Conservation (phyloP, 92 coral and sea anemone species). For the Desmophyllum pertusum region DNA sequence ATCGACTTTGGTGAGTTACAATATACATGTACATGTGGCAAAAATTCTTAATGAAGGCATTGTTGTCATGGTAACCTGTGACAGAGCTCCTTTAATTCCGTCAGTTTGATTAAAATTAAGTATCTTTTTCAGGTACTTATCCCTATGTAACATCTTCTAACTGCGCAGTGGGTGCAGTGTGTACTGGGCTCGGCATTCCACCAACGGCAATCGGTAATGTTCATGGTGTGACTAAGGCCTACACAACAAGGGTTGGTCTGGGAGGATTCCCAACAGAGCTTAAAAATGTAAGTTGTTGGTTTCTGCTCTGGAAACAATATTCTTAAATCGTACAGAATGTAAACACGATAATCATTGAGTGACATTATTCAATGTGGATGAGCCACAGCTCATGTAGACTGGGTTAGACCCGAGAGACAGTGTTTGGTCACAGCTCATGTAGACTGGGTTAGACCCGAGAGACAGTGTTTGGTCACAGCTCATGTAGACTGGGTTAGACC, state of each 20-base stretch:
- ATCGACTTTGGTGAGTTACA: slow-evolving; percentile 91
- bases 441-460: no score
- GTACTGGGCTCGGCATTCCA: slow-evolving; percentile 97
- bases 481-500: no score
- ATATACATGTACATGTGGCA: no score
- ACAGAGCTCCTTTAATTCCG: background rate
- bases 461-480: no score
- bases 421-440: no score
- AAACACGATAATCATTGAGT: no score
- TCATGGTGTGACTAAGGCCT: slow-evolving; percentile 95
- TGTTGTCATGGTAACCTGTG: background rate
- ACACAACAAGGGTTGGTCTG: slow-evolving; percentile 94
- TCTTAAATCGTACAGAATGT: no score
- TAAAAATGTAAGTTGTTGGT: slow-evolving; percentile 62
- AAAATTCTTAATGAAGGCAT: background rate
- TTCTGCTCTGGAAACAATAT: no score
- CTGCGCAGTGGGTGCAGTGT: slow-evolving; percentile 96
- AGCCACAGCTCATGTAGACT: no score
- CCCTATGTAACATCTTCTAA: slow-evolving; percentile 97
- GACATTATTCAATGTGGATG: no score
- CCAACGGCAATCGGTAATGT: slow-evolving; percentile 90
- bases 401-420: no score
- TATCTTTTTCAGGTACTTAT: slow-evolving; percentile 75
- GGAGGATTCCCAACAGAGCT: slow-evolving; percentile 97
- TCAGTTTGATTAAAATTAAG: background rate